Conservation (phyloP, 2,113 vertebrate species). For the Clinocottus analis region DNA sequence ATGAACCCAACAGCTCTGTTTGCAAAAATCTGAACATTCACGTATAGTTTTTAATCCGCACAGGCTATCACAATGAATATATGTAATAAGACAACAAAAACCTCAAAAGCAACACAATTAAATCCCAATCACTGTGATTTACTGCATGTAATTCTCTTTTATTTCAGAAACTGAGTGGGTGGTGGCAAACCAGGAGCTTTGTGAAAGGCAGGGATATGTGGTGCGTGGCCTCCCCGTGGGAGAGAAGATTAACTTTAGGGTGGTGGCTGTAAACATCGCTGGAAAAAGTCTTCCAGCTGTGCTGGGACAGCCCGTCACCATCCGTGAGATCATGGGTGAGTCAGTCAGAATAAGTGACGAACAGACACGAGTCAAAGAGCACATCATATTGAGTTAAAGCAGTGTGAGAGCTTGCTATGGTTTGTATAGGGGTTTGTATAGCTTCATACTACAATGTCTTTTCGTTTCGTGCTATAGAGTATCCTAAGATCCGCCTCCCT, state of each 20-base stretch:
- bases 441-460: not conserved
- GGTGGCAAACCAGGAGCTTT: constrained; percentile 82
- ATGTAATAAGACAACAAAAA: not conserved
- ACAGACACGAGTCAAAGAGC: not conserved
- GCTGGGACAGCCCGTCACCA: constrained; percentile 87
- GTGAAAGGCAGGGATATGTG: constrained; percentile 85
- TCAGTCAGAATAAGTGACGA: constrained; percentile 14
- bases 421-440: too few relatives aligned
- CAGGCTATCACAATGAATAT: not conserved
- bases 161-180: constrained; percentile 88
- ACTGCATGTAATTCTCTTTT: constrained; percentile 11
- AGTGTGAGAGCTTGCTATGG: not conserved
- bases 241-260: constrained; percentile 89
- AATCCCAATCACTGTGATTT: constrained; percentile 23
- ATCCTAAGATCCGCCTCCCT: constrained; percentile 92
- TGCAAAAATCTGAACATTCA: not conserved
- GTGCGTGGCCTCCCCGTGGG: constrained; percentile 89
- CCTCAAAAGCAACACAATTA: not conserved
- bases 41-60: not conserved
- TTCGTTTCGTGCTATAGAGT: constrained; percentile 77
- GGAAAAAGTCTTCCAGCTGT: constrained; percentile 85
- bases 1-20: not conserved
- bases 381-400: not conserved
- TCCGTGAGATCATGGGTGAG: constrained; percentile 91
- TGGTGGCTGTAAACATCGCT: constrained; percentile 87